Conservation (phyloP, 1,140 invertebrate genomes). For the Calosoma granatense region DNA sequence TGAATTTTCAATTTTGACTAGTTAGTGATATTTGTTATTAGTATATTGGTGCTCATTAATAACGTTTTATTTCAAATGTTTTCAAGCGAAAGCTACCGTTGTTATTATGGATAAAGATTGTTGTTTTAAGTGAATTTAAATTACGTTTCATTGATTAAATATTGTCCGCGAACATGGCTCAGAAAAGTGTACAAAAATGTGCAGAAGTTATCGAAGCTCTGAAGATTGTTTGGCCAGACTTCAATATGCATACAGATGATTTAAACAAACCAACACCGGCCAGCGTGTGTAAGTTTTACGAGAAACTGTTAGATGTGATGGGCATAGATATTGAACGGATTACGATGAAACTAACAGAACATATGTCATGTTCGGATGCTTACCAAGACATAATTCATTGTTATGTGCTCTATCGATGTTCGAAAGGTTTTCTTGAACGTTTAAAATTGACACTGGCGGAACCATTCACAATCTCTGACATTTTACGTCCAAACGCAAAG, state of each 20-base stretch:
- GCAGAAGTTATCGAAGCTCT: neutral
- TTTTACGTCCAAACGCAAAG: no score
- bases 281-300: neutral
- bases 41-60: neutral
- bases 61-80: neutral
- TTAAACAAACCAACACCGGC: neutral
- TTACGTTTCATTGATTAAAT: neutral
- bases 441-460: no score
- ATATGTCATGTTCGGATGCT: neutral
- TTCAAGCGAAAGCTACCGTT: neutral
- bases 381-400: neutral
- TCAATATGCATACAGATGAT: neutral
- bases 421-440: neutral
- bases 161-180: neutral
- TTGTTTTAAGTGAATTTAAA: neutral
- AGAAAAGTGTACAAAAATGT: no score
- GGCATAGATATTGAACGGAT: neutral
- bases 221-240: neutral
- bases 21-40: neutral
- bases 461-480: no score
- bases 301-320: neutral
- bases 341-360: neutral
- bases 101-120: neutral
- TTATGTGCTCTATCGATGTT: neutral
- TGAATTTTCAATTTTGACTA: neutral